Conservation (phyloP, 2,888 invertebrate genomes). For the Ecliptopera silaceata region DNA sequence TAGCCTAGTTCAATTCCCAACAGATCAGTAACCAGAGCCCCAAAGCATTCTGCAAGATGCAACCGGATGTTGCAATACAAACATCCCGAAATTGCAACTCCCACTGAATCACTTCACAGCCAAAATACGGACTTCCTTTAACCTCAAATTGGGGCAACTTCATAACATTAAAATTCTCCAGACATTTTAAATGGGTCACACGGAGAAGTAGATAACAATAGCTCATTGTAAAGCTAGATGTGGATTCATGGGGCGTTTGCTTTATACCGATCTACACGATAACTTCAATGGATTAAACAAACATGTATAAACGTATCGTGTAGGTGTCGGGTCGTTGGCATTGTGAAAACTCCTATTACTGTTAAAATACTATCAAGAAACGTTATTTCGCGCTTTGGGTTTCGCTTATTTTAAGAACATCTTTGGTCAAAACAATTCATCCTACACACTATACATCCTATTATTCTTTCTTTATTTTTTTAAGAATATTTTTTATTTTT, state of each 20-base stretch:
- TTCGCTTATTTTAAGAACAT: too few species aligned
- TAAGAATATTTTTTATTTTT: too few species aligned
- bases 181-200: slow-evolving; percentile 27
- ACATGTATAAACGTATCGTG: too few species aligned
- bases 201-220: slow-evolving; percentile 27
- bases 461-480: too few species aligned
- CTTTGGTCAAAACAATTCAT: too few species aligned
- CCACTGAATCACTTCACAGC: slow-evolving; percentile 27
- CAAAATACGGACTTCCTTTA: slow-evolving; percentile 34
- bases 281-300: too few species aligned
- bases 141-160: slow-evolving; percentile 33
- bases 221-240: slow-evolving; percentile 17
- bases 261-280: too few species aligned
- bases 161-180: slow-evolving; percentile 36
- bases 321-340: too few species aligned
- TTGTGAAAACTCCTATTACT: too few species aligned
- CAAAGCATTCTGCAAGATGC: background rate
- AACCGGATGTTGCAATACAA: slow-evolving; percentile 20
- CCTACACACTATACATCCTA: too few species aligned
- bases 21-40: background rate
- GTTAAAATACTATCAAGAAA: too few species aligned
- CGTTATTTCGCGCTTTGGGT: too few species aligned
- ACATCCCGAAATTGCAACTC: slow-evolving; percentile 16
- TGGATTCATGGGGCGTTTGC: slow-evolving; percentile 3
- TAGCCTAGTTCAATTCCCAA: background rate